These are phyloP conservation scores for Thecophora atra DNA, from an alignment of 2,888 invertebrate genomes.

Conservation along the genomic window DNA sequence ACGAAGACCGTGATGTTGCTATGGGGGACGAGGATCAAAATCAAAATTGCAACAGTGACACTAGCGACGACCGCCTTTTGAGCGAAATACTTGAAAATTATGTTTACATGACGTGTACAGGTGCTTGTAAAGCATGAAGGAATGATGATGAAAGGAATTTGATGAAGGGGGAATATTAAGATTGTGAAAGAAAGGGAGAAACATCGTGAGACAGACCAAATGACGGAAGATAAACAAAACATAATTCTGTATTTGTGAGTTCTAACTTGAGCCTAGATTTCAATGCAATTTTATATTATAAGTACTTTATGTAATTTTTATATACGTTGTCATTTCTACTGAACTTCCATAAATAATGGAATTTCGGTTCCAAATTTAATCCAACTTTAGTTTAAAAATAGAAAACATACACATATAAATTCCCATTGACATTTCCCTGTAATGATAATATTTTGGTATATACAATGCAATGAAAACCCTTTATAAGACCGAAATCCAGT, in stretches of 20 bases:
- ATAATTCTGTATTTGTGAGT: neutral
- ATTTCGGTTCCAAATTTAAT: too few relatives aligned
- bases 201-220: neutral
- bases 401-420: too few relatives aligned
- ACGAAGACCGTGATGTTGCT: neutral
- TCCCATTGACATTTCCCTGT: too few relatives aligned
- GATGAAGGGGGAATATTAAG: neutral
- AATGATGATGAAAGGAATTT: neutral
- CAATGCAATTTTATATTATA: neutral
- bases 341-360: too few relatives aligned
- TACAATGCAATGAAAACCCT: too few relatives aligned
- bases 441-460: too few relatives aligned
- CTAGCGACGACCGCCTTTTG: constrained; percentile 14
- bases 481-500: too few relatives aligned
- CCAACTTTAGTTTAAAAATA: too few relatives aligned
- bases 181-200: neutral
- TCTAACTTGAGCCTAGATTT: neutral
- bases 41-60: constrained; percentile 35
- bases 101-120: constrained; percentile 29
- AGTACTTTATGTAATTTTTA: too few relatives aligned
- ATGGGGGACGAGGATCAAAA: constrained; percentile 1
- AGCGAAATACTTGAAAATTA: constrained; percentile 39
- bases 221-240: constrained; percentile 11
- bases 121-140: neutral
- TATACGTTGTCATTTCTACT: too few relatives aligned